Percentiles rank a stretch among this genome's conserved stretches.
These are phyloP conservation scores for Teleogryllus occipitalis DNA, from an alignment of 1,140 invertebrate species.

Conservation along the genomic window DNA sequence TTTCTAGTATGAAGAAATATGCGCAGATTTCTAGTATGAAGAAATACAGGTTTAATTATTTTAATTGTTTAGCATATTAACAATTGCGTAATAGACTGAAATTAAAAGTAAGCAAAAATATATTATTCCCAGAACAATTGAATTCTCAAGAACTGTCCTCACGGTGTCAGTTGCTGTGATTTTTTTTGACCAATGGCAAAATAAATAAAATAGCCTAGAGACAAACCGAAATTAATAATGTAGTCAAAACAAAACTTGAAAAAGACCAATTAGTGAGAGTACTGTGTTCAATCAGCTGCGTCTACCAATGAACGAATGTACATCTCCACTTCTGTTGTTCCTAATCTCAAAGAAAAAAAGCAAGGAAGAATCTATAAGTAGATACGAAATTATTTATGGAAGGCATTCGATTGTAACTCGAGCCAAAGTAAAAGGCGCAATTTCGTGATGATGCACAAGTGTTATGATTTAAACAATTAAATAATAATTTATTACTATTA, in stretches of 20 bases:
- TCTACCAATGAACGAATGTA: no score
- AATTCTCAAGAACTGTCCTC: background rate
- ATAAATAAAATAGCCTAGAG: background rate
- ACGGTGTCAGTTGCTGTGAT: no score
- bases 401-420: no score
- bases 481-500: no score
- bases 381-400: background rate
- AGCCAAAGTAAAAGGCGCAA: no score
- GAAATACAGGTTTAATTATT: conserved; percentile 8
- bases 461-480: no score
- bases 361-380: no score
- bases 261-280: background rate
- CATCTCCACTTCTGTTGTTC: no score
- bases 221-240: conserved; percentile 3
- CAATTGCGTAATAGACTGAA: background rate
- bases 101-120: conserved; percentile 7
- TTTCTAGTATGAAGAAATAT: background rate
- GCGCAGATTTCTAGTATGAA: background rate
- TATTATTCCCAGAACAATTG: background rate
- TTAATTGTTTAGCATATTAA: background rate
- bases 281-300: no score
- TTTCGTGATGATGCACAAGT: no score
- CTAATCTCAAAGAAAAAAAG: no score
- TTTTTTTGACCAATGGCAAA: background rate
- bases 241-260: background rate